Conservation (phyloP, 2,797 vertebrate species). For the Catharus ustulatus region DNA sequence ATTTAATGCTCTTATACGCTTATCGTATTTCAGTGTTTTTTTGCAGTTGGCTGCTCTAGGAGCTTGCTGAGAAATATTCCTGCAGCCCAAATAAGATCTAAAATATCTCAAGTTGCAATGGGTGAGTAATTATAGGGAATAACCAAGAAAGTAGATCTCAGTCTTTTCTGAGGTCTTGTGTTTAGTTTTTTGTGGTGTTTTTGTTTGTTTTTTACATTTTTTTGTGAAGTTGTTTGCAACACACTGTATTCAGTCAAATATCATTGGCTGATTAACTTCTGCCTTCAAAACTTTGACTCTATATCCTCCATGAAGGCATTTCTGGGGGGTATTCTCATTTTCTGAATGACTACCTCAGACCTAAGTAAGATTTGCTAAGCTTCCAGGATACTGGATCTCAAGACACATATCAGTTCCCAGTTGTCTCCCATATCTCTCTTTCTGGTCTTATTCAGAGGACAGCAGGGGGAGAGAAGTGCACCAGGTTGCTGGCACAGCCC, state of each 20-base stretch:
- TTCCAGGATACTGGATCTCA: background rate
- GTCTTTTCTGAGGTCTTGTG: background rate
- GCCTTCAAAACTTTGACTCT: background rate
- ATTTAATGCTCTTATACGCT: slow-evolving; percentile 3
- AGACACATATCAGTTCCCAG: background rate
- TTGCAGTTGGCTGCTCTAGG: slow-evolving; percentile 22
- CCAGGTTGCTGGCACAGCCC: background rate
- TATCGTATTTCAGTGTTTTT: slow-evolving; percentile 45
- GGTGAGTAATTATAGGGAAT: background rate
- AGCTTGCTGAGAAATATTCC: slow-evolving; percentile 11
- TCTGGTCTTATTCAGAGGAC: background rate
- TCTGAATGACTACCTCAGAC: background rate
- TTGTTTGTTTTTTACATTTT: too few species aligned
- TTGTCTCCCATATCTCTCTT: background rate
- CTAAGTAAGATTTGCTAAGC: background rate
- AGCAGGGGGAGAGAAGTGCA: background rate
- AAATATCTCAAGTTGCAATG: slow-evolving; percentile 4
- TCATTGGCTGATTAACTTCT: background rate
- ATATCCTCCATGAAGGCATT: background rate
- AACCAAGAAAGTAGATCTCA: background rate
- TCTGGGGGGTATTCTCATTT: background rate
- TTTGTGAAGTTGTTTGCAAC: background rate
- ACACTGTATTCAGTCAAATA: background rate
- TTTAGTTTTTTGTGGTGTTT: background rate
- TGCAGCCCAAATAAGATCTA: background rate